Evolutionary conservation across 1,140 invertebrate genomes (phyloP), one percentile per base, ranked within the genome.

Genomic region (Cotesia glomerata): DNA sequence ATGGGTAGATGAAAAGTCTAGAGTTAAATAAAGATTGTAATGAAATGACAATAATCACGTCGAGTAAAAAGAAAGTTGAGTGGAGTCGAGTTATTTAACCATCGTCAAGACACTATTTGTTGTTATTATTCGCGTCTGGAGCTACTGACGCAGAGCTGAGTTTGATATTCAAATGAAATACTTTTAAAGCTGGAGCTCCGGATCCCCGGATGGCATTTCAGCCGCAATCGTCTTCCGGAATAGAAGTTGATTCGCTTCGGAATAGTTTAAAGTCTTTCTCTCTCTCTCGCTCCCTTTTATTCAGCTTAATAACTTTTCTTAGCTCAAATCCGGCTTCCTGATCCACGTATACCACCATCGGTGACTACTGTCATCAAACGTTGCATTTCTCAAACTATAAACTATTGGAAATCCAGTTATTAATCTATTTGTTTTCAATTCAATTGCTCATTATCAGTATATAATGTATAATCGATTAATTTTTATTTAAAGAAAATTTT

Each of bases 101-200:
- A 11, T 45, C 39, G 8, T 54, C 52, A 54, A 54, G 5, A 54
- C 16, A 14, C n/a, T 54, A 54, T 16, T 16, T 9, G 45, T 14
- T 54, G 52, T 5, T 54, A 14, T 54, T 54, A 54, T 14, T 14
- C 14, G 51, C 7, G 54, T 26, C 0, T 5, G 32, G 45, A 51
- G 14, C 16, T 32, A 35, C 54, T 67, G 9, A 34, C 5, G 14
- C 13, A 26, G 32, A 18, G 49, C 7, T 67, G 65, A 73, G 75
- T 58, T 75, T 76, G 76, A 77, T 79, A 79, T 78, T 78, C 74
- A 76, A 79, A 76, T 77, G 76, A 78, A 79, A 78, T 78, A 78
- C 78, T 77, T 76, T 79, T 74, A 77, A 77, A 79, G 76, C 73
- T 70, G 58, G 39, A 36, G 64, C 34, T 66, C 70, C 54, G 61